A percentile compares a stretch with the other conserved stretches of the same genome.
Evolutionary conservation across 2,113 vertebrate genomes (phyloP).

Genomic region (Piaya cayana): DNA sequence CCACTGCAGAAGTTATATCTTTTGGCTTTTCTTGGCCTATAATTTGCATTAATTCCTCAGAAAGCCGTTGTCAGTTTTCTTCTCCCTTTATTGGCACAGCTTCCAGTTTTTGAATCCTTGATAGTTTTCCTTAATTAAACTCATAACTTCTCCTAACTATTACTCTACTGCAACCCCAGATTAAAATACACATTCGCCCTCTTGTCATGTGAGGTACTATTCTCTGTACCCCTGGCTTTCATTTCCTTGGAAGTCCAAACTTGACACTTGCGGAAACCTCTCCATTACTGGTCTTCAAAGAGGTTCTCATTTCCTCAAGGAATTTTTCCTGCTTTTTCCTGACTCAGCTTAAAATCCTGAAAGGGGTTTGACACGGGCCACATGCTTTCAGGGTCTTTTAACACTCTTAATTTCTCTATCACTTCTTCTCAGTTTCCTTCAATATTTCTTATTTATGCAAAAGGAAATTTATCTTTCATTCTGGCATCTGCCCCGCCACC

Average conservation of each 20-base stretch:
- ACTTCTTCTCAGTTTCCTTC: constrained; percentile 39
- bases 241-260: background rate
- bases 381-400: constrained; percentile 16
- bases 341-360: background rate
- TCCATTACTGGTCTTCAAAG: background rate
- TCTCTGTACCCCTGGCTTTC: background rate
- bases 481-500: constrained; percentile 13
- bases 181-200: background rate
- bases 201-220: background rate
- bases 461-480: constrained; percentile 36
- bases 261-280: background rate
- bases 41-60: constrained; percentile 32
- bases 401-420: constrained; percentile 25
- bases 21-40: constrained; percentile 1
- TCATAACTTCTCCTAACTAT: constrained; percentile 16
- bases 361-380: background rate
- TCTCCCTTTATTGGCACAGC: background rate
- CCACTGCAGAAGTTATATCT: constrained; percentile 19
- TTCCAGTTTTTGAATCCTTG: constrained; percentile 25
- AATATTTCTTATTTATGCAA: constrained; percentile 59
- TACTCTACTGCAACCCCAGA: background rate
- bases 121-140: constrained; percentile 50
- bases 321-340: background rate
- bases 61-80: constrained; percentile 11
- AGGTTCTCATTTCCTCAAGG: constrained; percentile 9